A percentile compares a stretch with the other conserved stretches of the same genome.
These are phyloP conservation scores for Orientallactaga bullata DNA, from an alignment of 2,113 vertebrate genomes.

Conservation along the genomic window DNA sequence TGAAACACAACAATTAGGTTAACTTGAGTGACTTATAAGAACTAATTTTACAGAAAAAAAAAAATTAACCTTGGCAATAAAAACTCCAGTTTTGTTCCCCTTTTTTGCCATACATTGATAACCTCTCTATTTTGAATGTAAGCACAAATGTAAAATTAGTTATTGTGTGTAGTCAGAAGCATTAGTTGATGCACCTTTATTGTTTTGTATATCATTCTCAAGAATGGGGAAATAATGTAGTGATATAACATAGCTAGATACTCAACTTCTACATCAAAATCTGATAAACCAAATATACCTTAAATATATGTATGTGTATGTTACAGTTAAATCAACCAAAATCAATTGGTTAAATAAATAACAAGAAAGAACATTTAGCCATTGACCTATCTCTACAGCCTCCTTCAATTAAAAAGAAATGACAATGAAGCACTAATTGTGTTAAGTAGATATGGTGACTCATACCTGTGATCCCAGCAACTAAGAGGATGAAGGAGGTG, in stretches of 20 bases:
- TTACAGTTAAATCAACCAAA: neutral
- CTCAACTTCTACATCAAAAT: neutral
- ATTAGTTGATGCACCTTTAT: neutral
- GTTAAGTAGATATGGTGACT: no score
- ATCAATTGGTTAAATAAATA: neutral
- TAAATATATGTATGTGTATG: neutral
- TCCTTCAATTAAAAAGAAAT: no score
- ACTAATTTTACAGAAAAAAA: neutral
- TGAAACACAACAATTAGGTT: neutral
- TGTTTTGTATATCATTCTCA: neutral
- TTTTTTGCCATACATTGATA: neutral
- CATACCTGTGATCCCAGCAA: no score
- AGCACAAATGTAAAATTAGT: neutral
- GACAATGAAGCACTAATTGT: no score
- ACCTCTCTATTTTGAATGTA: neutral
- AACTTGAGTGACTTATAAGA: neutral
- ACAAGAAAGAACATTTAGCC: no score
- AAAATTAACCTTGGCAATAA: neutral
- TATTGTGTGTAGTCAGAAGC: neutral
- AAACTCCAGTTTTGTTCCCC: neutral
- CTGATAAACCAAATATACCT: neutral
- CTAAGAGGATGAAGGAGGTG: no score
- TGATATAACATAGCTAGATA: neutral
- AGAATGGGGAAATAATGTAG: neutral
- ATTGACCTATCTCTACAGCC: no score